Base-by-base conservation (phyloP, 2,113 vertebrate species). In the Callionymus lyra region DNA sequence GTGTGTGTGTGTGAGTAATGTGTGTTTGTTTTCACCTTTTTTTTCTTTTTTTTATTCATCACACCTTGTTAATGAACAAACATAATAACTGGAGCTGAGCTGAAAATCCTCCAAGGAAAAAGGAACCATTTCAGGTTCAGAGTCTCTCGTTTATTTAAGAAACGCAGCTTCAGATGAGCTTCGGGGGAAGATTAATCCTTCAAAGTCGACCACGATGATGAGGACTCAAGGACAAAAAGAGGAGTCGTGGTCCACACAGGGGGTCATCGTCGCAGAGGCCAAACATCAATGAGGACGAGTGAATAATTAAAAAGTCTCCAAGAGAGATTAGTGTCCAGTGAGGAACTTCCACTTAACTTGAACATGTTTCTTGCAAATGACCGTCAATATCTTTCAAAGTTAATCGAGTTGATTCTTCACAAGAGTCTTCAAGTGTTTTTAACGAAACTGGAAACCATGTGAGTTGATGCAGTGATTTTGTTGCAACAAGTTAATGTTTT, bases 171-270 rank as follows among this genome's bases (percentile, higher is more conserved):
- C 15, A 69, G 70, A 73, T 69, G 59, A 73, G 56, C 38, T 63
- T 62, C 69, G 60, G 59, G 1, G 9, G 35, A n/a, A 65, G 57
- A 53, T 76, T 55, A 76, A 69, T 73, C 72, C 66, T 74, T 74
- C 62, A 70, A 66, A 65, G 72, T 67, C 53, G 60, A 63, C 43
- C 58, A 56, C 31, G 63, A 68, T n/a, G n/a, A 58, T 42, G 53
- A 47, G 36, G 14, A 45, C 53, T 50, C 51, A 65, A 63, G 63
- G 56, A 56, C 63, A 40, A 31, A 40, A 41, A 44, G 48, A 58
- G 60, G 65, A 53, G n/a, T 31, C 48, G 41, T 17, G 34, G 45
- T 47, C 55, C 57, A 36, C 0, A 35, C 10, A 32, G 31, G 57
- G 48, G 37, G 31, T 68, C 64, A 58, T 50, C n/a, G 59, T n/a